These are phyloP conservation scores for Mamestra brassicae DNA, from an alignment of 2,888 invertebrate genomes.

Conservation along the genomic window DNA sequence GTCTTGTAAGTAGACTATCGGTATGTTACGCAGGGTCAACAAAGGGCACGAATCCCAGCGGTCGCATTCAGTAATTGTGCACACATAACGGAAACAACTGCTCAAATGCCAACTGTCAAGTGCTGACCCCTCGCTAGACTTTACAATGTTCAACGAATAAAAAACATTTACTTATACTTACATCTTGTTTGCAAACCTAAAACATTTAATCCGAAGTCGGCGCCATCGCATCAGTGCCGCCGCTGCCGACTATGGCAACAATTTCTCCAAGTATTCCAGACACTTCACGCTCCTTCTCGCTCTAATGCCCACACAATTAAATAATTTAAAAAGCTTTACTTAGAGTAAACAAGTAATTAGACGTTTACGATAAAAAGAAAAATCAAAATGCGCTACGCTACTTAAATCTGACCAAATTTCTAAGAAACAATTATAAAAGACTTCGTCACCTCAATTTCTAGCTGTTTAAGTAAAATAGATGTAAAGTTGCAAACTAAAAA, in stretches of 20 bases:
- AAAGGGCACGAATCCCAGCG: constrained; percentile 57
- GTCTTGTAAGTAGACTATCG: constrained; percentile 47
- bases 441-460: constrained; percentile 63
- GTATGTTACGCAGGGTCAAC: constrained; percentile 61
- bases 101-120: constrained; percentile 54
- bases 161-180: constrained; percentile 18
- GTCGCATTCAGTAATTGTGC: constrained; percentile 63
- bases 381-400: constrained; percentile 44
- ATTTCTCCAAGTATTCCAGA: constrained; percentile 47
- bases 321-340: constrained; percentile 52
- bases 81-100: constrained; percentile 56
- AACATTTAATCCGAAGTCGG: constrained; percentile 32
- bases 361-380: constrained; percentile 39
- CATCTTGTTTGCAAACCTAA: constrained; percentile 31
- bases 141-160: constrained; percentile 46
- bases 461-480: constrained; percentile 41
- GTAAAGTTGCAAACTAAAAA: constrained; percentile 40
- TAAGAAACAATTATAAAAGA: constrained; percentile 61
- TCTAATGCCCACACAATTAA: constrained; percentile 50
- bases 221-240: constrained; percentile 9
- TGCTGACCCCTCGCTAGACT: constrained; percentile 41
- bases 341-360: constrained; percentile 62
- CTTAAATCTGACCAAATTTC: constrained; percentile 56
- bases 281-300: constrained; percentile 42
- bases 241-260: constrained; percentile 25